These are phyloP conservation scores for Campylomormyrus tamandua DNA, from an alignment of 2,113 vertebrate genomes.

Conservation along the genomic window DNA sequence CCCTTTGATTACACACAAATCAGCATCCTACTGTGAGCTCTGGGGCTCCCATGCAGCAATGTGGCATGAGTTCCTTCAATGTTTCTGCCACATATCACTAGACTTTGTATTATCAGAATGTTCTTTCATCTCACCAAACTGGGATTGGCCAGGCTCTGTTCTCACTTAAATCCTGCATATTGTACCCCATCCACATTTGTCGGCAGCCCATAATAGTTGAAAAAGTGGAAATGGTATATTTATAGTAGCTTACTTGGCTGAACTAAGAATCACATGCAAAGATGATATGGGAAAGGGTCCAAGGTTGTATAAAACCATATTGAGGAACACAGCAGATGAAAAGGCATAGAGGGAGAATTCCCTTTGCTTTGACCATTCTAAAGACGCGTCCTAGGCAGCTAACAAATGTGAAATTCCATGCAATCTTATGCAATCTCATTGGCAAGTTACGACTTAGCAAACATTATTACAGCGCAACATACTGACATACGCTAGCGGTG, in stretches of 20 bases:
- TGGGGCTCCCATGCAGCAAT: neutral
- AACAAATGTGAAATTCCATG: neutral
- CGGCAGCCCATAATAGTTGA: neutral
- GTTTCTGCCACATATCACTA: neutral
- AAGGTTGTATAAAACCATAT: neutral
- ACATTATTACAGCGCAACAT: neutral
- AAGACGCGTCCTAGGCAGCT: neutral
- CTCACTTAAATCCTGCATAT: neutral
- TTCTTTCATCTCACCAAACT: neutral
- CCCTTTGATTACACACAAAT: conserved; percentile 13
- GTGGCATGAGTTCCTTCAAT: neutral
- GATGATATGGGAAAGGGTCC: neutral
- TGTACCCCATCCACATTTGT: neutral
- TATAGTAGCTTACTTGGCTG: neutral
- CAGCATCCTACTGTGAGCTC: conserved; percentile 1
- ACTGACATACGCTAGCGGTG: neutral
- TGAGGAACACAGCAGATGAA: neutral
- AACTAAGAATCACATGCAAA: neutral
- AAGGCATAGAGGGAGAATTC: neutral
- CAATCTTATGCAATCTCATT: conserved; percentile 3
- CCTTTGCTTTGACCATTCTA: neutral
- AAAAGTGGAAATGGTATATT: neutral
- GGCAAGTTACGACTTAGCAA: neutral
- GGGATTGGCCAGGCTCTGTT: neutral
- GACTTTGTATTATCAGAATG: neutral